phyloP scores from a whole-genome alignment of 2,113 vertebrate genomes.

The Heloderma charlesbogerti region DNA sequence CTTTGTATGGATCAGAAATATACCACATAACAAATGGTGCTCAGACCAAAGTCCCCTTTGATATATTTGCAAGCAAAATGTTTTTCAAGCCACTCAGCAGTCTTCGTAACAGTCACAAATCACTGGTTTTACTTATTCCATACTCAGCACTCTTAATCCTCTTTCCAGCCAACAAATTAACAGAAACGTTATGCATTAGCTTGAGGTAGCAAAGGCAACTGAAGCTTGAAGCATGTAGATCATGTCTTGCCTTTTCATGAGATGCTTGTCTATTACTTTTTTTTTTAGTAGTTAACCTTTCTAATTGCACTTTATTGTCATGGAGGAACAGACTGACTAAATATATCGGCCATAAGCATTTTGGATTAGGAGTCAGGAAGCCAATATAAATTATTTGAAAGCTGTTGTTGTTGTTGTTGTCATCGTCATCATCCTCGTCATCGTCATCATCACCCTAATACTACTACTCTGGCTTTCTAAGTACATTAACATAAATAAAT shows the following conservation, averaged over 20 bases:
- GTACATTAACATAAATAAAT: neutral
- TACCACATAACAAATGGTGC: neutral
- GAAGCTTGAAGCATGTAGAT: constrained; percentile 43
- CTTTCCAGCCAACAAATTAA: constrained; percentile 36
- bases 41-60: neutral
- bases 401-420: neutral
- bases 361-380: constrained; percentile 41
- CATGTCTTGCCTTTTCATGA: constrained; percentile 16
- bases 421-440: too few species aligned
- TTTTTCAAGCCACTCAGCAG: constrained; percentile 37
- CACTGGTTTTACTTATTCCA: constrained; percentile 29
- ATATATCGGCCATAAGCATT: constrained; percentile 48
- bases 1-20: neutral
- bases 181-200: constrained; percentile 35
- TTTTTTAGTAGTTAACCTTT: constrained; percentile 44
- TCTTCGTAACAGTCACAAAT: constrained; percentile 19
- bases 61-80: constrained; percentile 36
- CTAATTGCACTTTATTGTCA: constrained; percentile 53
- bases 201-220: constrained; percentile 42
- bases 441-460: too few species aligned
- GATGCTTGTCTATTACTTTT: constrained; percentile 48
- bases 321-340: constrained; percentile 14
- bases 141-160: constrained; percentile 28
- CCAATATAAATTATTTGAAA: constrained; percentile 40
- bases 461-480: neutral